Percentiles rank a stretch among this genome's conserved stretches.
phyloP scores from a whole-genome alignment of 2,113 vertebrate species.

The Gambusia affinis region DNA sequence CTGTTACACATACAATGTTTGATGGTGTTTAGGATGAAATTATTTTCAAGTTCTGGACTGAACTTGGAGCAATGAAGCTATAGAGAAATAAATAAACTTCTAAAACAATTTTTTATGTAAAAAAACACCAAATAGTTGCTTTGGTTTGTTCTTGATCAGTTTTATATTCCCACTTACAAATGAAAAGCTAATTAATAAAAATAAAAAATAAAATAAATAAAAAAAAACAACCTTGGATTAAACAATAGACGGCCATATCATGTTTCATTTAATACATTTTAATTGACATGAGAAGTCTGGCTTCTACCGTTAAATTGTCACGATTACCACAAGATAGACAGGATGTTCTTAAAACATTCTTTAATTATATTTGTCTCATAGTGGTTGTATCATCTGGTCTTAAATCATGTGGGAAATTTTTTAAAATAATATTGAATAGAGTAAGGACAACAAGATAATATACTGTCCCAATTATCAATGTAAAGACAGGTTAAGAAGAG shows the following conservation, averaged over 20 bases:
- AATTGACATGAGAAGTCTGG: not conserved
- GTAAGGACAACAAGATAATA: too few relatives aligned
- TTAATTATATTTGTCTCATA: slow-evolving; percentile 14
- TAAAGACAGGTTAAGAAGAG: too few relatives aligned
- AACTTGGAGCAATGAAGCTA: not conserved
- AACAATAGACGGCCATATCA: too few relatives aligned
- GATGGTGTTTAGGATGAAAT: not conserved
- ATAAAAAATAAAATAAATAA: too few relatives aligned
- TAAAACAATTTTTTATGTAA: slow-evolving; percentile 2
- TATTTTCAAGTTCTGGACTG: slow-evolving; percentile 3
- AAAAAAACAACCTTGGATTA: slow-evolving; percentile 37
- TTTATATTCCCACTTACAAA: slow-evolving; percentile 4
- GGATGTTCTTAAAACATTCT: slow-evolving; percentile 2
- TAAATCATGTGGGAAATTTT: not conserved
- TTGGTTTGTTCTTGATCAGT: slow-evolving; percentile 18
- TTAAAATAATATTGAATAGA: too few relatives aligned
- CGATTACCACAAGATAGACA: slow-evolving; percentile 1
- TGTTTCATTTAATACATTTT: too few relatives aligned
- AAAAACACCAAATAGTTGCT: slow-evolving; percentile 1
- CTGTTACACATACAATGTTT: not conserved
- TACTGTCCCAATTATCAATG: too few relatives aligned
- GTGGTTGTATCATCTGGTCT: slow-evolving; percentile 6
- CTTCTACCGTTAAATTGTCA: slow-evolving; percentile 20
- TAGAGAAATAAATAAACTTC: not conserved
- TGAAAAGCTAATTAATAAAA: slow-evolving; percentile 2